These are phyloP conservation scores for Disparrhopalites patrizii DNA, from an alignment of 2,888 invertebrate genomes.

Conservation along the genomic window DNA sequence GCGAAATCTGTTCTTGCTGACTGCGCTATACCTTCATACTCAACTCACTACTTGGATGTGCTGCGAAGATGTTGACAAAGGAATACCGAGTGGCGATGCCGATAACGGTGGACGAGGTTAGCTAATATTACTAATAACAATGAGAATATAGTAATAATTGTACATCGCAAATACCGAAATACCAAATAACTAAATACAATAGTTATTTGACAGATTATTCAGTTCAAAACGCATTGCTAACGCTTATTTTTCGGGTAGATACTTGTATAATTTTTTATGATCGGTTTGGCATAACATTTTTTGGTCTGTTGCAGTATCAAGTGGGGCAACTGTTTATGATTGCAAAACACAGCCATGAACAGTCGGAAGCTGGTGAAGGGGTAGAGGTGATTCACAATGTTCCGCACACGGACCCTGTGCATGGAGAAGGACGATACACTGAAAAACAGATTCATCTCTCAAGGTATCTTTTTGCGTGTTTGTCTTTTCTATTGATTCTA, in stretches of 20 bases:
- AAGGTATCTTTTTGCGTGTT: too few species aligned
- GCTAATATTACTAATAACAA: too few species aligned
- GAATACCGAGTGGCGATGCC: constrained; percentile 93
- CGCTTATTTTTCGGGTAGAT: too few species aligned
- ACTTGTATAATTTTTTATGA: too few species aligned
- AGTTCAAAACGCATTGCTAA: too few species aligned
- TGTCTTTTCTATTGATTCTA: too few species aligned
- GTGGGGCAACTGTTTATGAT: constrained; percentile 94
- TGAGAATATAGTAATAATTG: background rate
- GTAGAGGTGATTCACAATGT: constrained; percentile 85
- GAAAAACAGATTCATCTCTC: constrained; percentile 80
- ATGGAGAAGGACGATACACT: constrained; percentile 82
- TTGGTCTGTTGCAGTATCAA: constrained; percentile 79
- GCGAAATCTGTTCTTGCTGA: too few species aligned
- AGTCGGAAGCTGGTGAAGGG: constrained; percentile 83
- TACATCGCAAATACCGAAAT: background rate
- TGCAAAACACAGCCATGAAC: constrained; percentile 85
- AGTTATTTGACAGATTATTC: too few species aligned
- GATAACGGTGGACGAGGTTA: constrained; percentile 86
- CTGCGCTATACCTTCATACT: too few species aligned
- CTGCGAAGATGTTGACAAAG: constrained; percentile 81
- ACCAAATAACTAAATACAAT: background rate
- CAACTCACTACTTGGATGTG: too few species aligned
- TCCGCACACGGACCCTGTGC: constrained; percentile 69
- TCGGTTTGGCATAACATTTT: too few species aligned